A percentile compares a stretch with the other conserved stretches of the same genome.
phyloP scores from a whole-genome alignment of 1,140 invertebrate genomes.

The Cyclargus thomasi region DNA sequence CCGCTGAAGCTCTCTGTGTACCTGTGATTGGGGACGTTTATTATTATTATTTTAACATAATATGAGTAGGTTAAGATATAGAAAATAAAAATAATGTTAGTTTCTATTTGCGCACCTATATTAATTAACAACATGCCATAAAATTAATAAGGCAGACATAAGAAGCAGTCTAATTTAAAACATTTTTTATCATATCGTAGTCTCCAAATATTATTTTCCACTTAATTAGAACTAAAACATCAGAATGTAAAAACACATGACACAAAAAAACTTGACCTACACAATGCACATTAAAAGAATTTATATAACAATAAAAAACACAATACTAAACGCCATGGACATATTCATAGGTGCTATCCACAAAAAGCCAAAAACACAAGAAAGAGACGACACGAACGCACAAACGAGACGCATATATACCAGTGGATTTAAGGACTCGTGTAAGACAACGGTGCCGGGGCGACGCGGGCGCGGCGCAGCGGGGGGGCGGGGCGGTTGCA shows the following conservation, averaged over 20 bases:
- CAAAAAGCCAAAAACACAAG: background rate
- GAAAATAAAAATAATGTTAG: background rate
- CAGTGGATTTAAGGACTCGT: constrained; percentile 43
- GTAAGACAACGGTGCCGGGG: constrained; percentile 48
- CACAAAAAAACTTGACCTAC: background rate
- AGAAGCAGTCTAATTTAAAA: too few species aligned
- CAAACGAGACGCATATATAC: constrained; percentile 29
- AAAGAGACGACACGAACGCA: constrained; percentile 16
- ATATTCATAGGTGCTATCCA: background rate
- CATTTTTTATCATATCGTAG: too few species aligned
- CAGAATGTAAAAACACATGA: too few species aligned
- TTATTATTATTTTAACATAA: too few species aligned
- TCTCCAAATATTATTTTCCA: too few species aligned
- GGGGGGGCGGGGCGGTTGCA: constrained; percentile 40
- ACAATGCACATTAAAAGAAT: background rate
- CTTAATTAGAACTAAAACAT: too few species aligned
- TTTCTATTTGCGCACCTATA: too few species aligned
- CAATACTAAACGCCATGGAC: background rate
- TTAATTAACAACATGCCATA: too few species aligned
- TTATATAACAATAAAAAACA: background rate
- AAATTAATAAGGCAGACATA: too few species aligned
- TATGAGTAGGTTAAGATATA: background rate
- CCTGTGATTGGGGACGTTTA: constrained; percentile 66
- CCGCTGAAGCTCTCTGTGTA: constrained; percentile 86
- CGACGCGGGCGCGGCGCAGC: constrained; percentile 27